Conservation (phyloP, 1,140 invertebrate genomes). For the Lepidurus packardi region DNA sequence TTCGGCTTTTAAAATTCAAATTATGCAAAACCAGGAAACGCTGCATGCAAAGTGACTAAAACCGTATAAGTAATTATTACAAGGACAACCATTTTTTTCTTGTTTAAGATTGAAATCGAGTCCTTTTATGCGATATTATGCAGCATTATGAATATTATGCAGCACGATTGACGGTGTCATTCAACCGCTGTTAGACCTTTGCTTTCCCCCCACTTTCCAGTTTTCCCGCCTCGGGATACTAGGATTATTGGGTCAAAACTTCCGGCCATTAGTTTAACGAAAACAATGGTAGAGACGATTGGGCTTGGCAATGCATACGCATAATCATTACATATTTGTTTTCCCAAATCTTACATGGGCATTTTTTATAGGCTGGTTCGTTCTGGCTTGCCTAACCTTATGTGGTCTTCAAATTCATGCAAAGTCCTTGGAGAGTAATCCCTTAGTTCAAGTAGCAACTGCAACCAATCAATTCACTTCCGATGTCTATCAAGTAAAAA, state of each 20-base stretch:
- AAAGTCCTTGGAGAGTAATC: slow-evolving; percentile 1
- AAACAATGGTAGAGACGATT: not conserved
- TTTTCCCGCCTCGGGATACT: not conserved
- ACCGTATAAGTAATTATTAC: no score
- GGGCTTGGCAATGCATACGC: not conserved
- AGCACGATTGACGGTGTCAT: not conserved
- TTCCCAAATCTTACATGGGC: not conserved
- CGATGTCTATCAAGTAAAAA: slow-evolving; percentile 10
- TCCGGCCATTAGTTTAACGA: not conserved
- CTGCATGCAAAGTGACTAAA: not conserved
- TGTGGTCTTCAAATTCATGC: not conserved
- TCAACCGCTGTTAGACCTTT: not conserved
- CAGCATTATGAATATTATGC: no score
- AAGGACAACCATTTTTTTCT: no score
- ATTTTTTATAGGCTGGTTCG: not conserved
- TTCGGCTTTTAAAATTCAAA: not conserved
- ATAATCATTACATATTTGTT: not conserved
- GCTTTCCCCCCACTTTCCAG: not conserved
- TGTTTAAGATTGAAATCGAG: not conserved
- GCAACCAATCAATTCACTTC: not conserved
- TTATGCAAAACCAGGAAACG: not conserved
- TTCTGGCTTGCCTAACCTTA: not conserved
- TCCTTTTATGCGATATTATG: no score
- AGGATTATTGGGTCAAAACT: slow-evolving; percentile 2
- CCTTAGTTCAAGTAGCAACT: not conserved